Evolutionary conservation across 1,140 invertebrate species (phyloP).

Genomic region (Gerris buenoi): DNA sequence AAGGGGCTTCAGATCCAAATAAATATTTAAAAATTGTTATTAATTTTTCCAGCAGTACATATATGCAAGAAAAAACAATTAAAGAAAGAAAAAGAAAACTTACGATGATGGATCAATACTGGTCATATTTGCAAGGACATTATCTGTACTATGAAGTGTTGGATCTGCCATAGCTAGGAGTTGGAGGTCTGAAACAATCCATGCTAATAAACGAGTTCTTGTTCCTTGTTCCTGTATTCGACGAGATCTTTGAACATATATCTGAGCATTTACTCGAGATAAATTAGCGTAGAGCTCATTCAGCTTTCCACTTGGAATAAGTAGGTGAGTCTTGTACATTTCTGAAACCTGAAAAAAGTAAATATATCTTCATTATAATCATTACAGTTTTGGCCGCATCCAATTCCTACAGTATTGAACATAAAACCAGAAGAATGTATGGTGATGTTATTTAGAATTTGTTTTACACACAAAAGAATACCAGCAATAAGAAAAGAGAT

Average conservation of each 20-base stretch:
- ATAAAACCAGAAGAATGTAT: no score
- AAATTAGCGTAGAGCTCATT: constrained; percentile 78
- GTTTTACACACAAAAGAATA: no score
- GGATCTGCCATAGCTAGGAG: constrained; percentile 76
- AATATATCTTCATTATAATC: no score
- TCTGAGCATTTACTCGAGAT: constrained; percentile 78
- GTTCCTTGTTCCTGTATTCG: constrained; percentile 56
- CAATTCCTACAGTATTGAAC: no score
- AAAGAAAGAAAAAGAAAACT: no score
- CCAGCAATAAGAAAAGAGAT: no score
- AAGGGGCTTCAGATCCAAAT: not conserved
- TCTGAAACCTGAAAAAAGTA: constrained; percentile 42
- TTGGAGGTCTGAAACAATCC: constrained; percentile 61
- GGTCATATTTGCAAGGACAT: constrained; percentile 52
- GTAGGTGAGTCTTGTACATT: constrained; percentile 59
- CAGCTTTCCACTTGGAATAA: constrained; percentile 70
- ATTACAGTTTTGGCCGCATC: no score
- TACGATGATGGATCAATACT: constrained; percentile 64
- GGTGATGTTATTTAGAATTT: no score
- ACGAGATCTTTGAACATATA: constrained; percentile 82
- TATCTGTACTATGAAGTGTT: constrained; percentile 66
- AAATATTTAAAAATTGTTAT: not conserved
- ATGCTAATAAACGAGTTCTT: constrained; percentile 61
- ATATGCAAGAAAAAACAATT: no score
- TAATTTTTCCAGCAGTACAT: not conserved